phyloP scores from a whole-genome alignment of 2,888 invertebrate species.

The Teleogryllus oceanicus region DNA sequence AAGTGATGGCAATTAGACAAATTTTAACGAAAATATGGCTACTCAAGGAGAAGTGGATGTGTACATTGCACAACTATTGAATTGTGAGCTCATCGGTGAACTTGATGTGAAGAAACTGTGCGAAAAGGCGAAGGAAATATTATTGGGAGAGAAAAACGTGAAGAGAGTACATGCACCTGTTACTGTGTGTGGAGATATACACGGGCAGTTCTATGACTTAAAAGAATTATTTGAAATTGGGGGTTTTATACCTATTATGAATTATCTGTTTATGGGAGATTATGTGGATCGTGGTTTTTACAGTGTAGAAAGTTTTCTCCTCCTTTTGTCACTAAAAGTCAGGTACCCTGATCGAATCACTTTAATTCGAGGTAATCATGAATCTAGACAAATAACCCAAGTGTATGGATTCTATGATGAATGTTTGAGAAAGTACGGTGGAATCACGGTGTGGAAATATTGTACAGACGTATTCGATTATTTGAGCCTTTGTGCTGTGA shows the following conservation, averaged over 20 bases:
- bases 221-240: constrained; percentile 19
- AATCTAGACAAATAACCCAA: neutral
- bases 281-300: neutral
- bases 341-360: neutral
- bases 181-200: constrained; percentile 12
- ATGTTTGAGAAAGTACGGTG: constrained; percentile 18
- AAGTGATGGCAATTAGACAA: no score
- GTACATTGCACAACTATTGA: neutral
- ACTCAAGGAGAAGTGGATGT: neutral
- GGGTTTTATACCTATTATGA: neutral
- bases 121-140: neutral
- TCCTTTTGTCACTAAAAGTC: neutral
- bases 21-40: no score
- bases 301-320: neutral
- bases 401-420: constrained; percentile 22
- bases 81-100: neutral
- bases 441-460: constrained; percentile 11
- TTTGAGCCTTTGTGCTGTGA: neutral
- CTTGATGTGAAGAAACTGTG: neutral
- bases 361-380: neutral
- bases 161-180: neutral
- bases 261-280: constrained; percentile 19
- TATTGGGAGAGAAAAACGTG: neutral
- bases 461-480: constrained; percentile 4
- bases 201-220: constrained; percentile 12